Evolutionary conservation across 2,888 invertebrate genomes (phyloP), one percentile per base, ranked within the genome.

Genomic region (Adineta ricciae): DNA sequence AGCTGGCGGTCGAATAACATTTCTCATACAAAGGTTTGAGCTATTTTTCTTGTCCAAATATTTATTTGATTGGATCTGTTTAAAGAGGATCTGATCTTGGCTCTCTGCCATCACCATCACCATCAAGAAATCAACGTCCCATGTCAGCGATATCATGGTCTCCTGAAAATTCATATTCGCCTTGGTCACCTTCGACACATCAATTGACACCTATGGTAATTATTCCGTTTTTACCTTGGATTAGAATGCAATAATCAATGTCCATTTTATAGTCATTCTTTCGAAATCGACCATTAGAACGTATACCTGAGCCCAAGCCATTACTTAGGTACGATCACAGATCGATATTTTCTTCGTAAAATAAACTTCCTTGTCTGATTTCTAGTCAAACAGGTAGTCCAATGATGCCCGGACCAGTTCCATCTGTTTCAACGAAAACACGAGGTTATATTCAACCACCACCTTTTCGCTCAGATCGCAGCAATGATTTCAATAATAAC

Each of bases 1-100:
- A 84, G 88, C 89, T 41, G 90, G 90, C n/a, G 90, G 89, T 82
- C 88, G 88, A 84, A 88, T 90, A 84, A 87, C 88, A 49, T 87
- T 90, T 38, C 87, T 87, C 9, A 87, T 90, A 78, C 87, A 88
- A 87, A 89, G 90, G 90, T 89, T 49, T 78, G 78, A 36, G 27
- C 32, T 16, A 50, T 56, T 82, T 41, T 38, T 21, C 54, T n/a
- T 1, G 8, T 73, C 41, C 4, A 64, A 16, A 14, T 16, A n/a
- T 46, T 1, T 49, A 41, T 50, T 16, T 41, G 38, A n/a, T 8
- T 83, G 2, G 27, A 41, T 41, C 0, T n/a, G 5, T 46, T 46
- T 46, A 46, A 46, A 85, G 84, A 83, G 83, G 84, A 64, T 32
- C 84, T 32, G 49, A 64, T 36, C 64, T 64, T 72, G 16, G 83